A percentile compares a stretch with the other conserved stretches of the same genome.
These are phyloP conservation scores for Agelaius phoeniceus DNA, from an alignment of 2,113 vertebrate genomes.

Conservation along the genomic window DNA sequence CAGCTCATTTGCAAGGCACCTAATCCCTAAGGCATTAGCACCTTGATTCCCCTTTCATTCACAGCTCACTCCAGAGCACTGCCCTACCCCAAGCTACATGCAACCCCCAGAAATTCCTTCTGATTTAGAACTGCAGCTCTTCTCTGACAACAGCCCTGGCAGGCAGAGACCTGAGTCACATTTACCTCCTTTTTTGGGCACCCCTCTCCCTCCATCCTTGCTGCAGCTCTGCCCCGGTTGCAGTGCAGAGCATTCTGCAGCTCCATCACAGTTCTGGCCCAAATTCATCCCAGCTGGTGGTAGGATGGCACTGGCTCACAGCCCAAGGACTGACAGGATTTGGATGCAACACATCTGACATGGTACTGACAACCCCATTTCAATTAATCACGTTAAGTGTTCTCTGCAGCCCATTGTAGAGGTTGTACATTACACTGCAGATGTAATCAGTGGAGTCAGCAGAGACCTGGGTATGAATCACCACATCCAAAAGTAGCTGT, in stretches of 20 bases:
- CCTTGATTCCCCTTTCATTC: neutral
- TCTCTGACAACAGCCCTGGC: neutral
- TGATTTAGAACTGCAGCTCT: neutral
- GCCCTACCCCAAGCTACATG: neutral
- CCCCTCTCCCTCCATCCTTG: neutral
- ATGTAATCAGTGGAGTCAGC: neutral
- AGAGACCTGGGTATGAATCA: neutral
- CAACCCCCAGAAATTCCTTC: neutral
- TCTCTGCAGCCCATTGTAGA: neutral
- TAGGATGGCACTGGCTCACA: neutral
- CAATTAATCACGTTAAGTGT: neutral
- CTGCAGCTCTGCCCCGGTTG: neutral
- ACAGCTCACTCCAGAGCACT: neutral
- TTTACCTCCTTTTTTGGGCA: slow-evolving; percentile 14
- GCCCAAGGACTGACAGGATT: neutral
- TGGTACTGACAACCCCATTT: neutral
- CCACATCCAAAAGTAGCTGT: neutral
- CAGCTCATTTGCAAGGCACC: slow-evolving; percentile 9
- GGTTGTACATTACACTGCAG: neutral
- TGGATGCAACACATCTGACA: neutral
- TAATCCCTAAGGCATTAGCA: neutral
- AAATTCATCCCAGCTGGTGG: neutral
- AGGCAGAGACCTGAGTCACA: neutral
- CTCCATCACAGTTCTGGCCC: neutral
- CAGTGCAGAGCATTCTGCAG: neutral